Percentiles rank a stretch among this genome's conserved stretches.
These are phyloP conservation scores for Apis florea DNA, from an alignment of 1,140 invertebrate genomes.

Conservation along the genomic window DNA sequence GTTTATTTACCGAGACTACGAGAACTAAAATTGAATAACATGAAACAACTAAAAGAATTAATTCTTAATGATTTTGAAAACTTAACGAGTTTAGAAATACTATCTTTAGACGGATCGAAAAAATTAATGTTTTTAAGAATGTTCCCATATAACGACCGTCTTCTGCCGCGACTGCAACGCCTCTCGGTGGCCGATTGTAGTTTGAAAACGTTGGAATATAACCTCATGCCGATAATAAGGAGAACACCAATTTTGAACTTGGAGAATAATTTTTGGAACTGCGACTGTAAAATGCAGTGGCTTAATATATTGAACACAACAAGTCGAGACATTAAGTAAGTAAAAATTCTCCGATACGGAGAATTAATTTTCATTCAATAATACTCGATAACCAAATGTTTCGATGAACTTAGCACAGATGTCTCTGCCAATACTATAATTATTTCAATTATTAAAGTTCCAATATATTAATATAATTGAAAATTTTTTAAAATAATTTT, in stretches of 20 bases:
- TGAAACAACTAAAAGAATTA: conserved; percentile 69
- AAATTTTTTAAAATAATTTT: too few species aligned
- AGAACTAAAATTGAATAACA: conserved; percentile 69
- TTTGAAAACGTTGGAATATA: conserved; percentile 64
- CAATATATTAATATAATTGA: neutral
- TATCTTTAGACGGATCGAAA: conserved; percentile 68
- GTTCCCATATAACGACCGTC: conserved; percentile 51
- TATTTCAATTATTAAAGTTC: neutral
- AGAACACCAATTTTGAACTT: conserved; percentile 71
- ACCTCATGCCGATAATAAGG: conserved; percentile 71
- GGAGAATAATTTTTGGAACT: conserved; percentile 78
- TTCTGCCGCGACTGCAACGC: conserved; percentile 71
- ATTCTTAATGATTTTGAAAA: conserved; percentile 75
- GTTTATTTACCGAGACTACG: conserved; percentile 68
- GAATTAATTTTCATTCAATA: neutral
- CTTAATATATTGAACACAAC: conserved; percentile 67
- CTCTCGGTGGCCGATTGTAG: conserved; percentile 70
- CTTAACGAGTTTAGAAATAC: conserved; percentile 67
- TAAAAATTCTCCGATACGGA: neutral
- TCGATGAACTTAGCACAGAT: neutral
- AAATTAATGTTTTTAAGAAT: conserved; percentile 55
- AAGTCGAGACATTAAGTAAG: conserved; percentile 73
- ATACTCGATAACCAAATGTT: neutral
- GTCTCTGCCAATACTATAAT: conserved; percentile 30
- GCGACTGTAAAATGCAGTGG: conserved; percentile 78